phyloP scores from a whole-genome alignment of 2,113 vertebrate species.

The Haemorhous mexicanus region DNA sequence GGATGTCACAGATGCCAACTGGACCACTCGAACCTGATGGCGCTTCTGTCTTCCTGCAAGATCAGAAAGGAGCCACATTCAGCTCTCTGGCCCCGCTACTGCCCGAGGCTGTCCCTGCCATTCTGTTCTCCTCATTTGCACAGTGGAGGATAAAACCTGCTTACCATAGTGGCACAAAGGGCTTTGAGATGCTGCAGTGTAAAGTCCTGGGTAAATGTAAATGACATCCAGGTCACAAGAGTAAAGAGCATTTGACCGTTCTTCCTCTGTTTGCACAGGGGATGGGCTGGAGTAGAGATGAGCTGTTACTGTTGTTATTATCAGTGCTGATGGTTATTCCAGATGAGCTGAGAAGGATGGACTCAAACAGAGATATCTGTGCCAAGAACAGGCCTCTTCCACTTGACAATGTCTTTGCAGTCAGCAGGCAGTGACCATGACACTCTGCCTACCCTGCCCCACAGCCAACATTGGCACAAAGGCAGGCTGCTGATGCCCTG shows the following conservation, averaged over 20 bases:
- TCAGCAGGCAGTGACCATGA: background rate
- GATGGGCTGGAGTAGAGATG: background rate
- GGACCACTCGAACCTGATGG: fast-evolving
- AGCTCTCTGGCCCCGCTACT: background rate
- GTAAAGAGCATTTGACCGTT: background rate
- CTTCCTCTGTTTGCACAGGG: background rate
- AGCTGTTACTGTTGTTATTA: background rate
- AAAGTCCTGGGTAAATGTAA: background rate
- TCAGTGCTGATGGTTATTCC: background rate
- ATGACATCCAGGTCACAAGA: background rate
- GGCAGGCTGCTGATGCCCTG: background rate
- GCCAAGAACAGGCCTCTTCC: background rate
- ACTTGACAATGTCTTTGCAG: background rate
- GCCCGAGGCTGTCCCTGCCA: background rate
- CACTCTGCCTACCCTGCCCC: background rate
- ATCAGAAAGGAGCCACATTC: background rate
- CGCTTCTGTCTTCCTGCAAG: background rate
- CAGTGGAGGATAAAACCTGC: background rate
- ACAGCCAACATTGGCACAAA: fast-evolving
- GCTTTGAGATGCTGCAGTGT: background rate
- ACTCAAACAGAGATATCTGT: background rate
- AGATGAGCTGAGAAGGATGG: background rate
- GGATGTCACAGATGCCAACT: background rate
- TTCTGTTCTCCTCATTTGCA: background rate
- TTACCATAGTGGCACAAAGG: background rate